These are phyloP conservation scores for Papilio helenus DNA, from an alignment of 1,140 invertebrate species.

Conservation along the genomic window DNA sequence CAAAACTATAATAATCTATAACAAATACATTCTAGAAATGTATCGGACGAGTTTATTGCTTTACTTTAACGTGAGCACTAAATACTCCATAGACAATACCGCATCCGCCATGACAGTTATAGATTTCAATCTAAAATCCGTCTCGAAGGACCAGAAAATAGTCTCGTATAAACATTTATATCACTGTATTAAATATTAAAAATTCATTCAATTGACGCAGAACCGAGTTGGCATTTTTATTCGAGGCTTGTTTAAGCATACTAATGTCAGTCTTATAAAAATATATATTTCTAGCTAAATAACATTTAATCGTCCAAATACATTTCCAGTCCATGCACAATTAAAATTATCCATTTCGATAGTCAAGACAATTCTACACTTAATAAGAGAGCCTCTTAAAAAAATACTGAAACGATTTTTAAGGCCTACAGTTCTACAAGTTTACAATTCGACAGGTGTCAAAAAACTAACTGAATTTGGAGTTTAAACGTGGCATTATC, in stretches of 20 bases:
- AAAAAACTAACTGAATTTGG: too few relatives aligned
- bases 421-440: too few relatives aligned
- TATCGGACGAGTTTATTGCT: constrained; percentile 8
- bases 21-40: constrained; percentile 17
- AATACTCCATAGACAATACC: too few relatives aligned
- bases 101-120: neutral
- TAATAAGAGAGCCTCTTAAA: too few relatives aligned
- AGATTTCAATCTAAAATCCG: neutral
- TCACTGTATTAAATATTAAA: neutral
- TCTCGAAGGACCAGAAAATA: neutral
- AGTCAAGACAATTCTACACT: neutral
- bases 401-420: too few relatives aligned
- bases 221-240: neutral
- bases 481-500: too few relatives aligned
- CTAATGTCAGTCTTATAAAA: constrained; percentile 16
- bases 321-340: neutral
- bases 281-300: constrained; percentile 18
- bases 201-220: neutral
- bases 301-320: constrained; percentile 24
- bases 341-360: neutral
- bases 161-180: too few relatives aligned
- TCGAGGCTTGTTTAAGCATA: neutral
- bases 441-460: too few relatives aligned
- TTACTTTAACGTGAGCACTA: neutral
- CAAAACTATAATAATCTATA: constrained; percentile 21